A percentile compares a stretch with the other conserved stretches of the same genome.
Conservation (phyloP, 2,888 invertebrate species). For the Hipparchia sbordonii region DNA sequence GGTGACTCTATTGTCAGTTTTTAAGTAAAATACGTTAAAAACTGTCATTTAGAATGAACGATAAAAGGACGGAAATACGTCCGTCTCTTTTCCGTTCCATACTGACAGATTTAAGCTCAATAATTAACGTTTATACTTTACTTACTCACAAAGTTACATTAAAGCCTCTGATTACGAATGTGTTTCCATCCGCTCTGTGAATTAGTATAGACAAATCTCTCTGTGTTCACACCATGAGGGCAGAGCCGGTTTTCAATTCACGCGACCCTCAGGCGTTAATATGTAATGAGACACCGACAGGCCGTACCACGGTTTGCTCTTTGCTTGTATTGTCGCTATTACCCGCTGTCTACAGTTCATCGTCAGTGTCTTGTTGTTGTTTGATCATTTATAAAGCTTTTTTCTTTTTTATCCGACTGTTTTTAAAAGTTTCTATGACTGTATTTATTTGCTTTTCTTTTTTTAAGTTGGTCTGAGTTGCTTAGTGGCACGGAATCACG, state of each 20-base stretch:
- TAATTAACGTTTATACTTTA: too few relatives aligned
- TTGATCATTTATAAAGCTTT: background rate
- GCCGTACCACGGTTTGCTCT: slow-evolving; percentile 22
- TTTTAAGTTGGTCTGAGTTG: background rate
- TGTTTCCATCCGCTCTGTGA: background rate
- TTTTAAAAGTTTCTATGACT: background rate
- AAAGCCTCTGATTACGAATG: background rate
- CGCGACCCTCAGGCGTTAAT: slow-evolving; percentile 36
- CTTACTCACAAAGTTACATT: too few relatives aligned
- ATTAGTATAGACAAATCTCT: background rate
- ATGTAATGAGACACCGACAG: slow-evolving; percentile 37
- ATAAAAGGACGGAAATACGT: too few relatives aligned
- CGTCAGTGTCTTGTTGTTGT: background rate
- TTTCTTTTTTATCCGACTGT: background rate
- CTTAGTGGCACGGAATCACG: too few relatives aligned
- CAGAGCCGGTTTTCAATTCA: slow-evolving; percentile 33
- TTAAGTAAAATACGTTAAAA: too few relatives aligned
- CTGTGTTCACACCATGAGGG: slow-evolving; percentile 11
- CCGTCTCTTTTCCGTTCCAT: too few relatives aligned
- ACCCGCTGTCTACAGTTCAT: slow-evolving; percentile 6
- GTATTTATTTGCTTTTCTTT: background rate
- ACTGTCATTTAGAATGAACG: too few relatives aligned
- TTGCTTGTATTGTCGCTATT: slow-evolving; percentile 17
- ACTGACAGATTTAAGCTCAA: too few relatives aligned
- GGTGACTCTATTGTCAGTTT: too few relatives aligned